Percentiles rank a stretch among this genome's conserved stretches.
Evolutionary conservation across 2,797 vertebrate species (phyloP).

Genomic region (Rhinella marina): DNA sequence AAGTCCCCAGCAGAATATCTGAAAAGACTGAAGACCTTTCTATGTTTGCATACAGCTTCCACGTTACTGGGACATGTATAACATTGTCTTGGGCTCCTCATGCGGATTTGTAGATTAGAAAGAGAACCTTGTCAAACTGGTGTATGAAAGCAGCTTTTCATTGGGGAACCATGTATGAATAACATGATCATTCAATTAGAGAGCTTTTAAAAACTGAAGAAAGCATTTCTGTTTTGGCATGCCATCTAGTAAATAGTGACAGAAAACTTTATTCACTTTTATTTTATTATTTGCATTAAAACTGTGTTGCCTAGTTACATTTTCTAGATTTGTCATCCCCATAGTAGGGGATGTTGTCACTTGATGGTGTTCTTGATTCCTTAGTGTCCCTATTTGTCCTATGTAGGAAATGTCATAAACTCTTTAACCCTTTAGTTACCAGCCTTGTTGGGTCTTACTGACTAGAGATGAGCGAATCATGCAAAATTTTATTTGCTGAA

Average conservation of each 20-base stretch:
- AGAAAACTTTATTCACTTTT: neutral
- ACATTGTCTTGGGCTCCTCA: neutral
- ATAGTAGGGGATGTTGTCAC: no score
- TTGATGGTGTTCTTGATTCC: no score
- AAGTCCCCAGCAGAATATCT: neutral
- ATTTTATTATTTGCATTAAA: neutral
- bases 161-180: conserved; percentile 14
- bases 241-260: neutral
- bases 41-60: neutral
- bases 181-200: conserved; percentile 19
- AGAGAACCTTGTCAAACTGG: conserved; percentile 31
- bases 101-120: conserved; percentile 21
- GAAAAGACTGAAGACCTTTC: neutral
- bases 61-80: neutral
- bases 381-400: neutral
- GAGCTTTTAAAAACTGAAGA: conserved; percentile 15
- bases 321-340: neutral
- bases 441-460: no score
- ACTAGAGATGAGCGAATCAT: no score
- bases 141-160: conserved; percentile 15
- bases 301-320: neutral
- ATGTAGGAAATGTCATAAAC: no score
- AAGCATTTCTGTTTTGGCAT: neutral
- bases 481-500: no score
- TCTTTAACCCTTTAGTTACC: no score